A percentile compares a stretch with the other conserved stretches of the same genome.
Evolutionary conservation across 2,888 invertebrate genomes (phyloP).

Genomic region (Calameuta idolon): DNA sequence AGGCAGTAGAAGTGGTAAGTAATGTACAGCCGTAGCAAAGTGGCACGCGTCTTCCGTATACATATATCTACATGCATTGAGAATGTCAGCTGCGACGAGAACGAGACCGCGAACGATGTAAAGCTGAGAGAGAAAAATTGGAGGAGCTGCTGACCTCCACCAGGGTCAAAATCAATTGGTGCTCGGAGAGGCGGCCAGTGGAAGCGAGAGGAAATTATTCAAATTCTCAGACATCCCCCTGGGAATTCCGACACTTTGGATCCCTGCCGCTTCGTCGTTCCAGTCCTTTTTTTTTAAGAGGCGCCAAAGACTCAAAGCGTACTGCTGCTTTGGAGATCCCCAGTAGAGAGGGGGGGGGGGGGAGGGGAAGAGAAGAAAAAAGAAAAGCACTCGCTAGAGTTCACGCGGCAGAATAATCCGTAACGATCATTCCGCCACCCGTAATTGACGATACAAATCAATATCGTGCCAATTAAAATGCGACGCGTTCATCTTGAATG

Average conservation of each 20-base stretch:
- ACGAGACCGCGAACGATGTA: not conserved
- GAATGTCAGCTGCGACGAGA: not conserved
- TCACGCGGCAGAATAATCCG: not conserved
- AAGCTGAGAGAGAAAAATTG: not conserved
- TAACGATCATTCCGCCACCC: not conserved
- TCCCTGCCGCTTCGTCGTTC: not conserved
- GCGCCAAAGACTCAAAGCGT: conserved; percentile 1
- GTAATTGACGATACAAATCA: not conserved
- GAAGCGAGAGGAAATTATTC: conserved; percentile 7
- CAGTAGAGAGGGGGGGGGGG: not conserved
- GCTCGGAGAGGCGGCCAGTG: not conserved
- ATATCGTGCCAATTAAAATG: not conserved
- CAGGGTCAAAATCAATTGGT: not conserved
- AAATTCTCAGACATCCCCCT: conserved; percentile 8
- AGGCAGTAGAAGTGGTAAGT: not conserved
- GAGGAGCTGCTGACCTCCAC: not conserved
- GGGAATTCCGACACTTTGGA: conserved; percentile 7
- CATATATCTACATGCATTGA: not conserved
- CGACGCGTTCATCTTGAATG: not conserved
- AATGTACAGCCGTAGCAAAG: not conserved
- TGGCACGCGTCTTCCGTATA: not conserved
- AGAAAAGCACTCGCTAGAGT: not conserved
- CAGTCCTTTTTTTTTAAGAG: not conserved
- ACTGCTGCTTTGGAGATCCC: not conserved
- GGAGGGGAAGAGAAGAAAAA: too few species aligned